Conservation (phyloP, 2,797 vertebrate genomes). For the Sciurus vulgaris region DNA sequence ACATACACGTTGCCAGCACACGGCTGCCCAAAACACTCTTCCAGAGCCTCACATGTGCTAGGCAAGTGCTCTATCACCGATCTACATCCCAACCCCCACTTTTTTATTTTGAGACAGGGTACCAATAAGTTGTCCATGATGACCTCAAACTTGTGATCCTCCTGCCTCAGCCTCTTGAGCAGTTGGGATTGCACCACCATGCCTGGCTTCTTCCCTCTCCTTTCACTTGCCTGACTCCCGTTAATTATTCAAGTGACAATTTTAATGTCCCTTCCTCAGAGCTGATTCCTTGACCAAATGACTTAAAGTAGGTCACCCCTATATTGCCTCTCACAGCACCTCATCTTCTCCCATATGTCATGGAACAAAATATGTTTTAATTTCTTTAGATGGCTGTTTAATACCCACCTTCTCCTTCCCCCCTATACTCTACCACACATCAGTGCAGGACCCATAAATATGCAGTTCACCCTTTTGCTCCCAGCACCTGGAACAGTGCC, state of each 20-base stretch:
- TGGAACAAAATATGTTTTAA: not conserved
- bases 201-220: not conserved
- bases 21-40: not conserved
- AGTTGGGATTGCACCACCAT: no score
- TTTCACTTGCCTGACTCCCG: not conserved
- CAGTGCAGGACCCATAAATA: not conserved
- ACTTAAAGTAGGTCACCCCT: not conserved
- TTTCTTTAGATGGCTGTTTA: slow-evolving; percentile 8
- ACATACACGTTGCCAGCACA: not conserved
- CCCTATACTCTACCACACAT: not conserved
- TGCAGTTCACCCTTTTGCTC: not conserved
- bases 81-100: no score
- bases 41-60: no score
- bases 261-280: slow-evolving; percentile 12
- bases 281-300: not conserved
- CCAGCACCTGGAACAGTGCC: not conserved
- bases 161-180: no score
- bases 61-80: no score
- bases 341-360: not conserved
- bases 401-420: not conserved
- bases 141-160: no score
- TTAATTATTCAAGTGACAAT: not conserved
- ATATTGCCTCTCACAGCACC: not conserved
- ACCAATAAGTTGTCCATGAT: no score
- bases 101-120: no score